Evolutionary conservation across 2,888 invertebrate genomes (phyloP), one percentile per base, ranked within the genome.

Genomic region (Cosmorhoe ocellata): DNA sequence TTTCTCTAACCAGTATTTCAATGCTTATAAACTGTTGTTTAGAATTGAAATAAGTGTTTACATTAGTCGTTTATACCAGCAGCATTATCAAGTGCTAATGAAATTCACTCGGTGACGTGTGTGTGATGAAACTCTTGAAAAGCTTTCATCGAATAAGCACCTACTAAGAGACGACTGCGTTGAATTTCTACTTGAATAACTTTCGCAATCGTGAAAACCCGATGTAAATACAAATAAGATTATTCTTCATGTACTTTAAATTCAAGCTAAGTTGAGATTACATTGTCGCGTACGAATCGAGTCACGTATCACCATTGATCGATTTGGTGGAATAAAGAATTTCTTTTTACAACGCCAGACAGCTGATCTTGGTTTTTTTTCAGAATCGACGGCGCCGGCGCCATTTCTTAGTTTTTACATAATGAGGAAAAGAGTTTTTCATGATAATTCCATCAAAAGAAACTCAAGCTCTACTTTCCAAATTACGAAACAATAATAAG

Each of bases 221-320:
- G 48, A 63, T 58, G 61, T 56, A 63, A 70, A 67, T 74, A 74
- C 69, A 71, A 78, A 76, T 69, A 66, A 65, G 66, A 44, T 53
- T 49, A 54, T 52, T 55, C 59, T 53, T 61, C 56, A 49, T 59
- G 63, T 61, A 65, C 59, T 81, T 79, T 59, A 73, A 74, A 81
- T 82, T 81, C 77, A 56, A 64, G 54, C 66, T 63, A 63, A 61
- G 66, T 64, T 58, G 57, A 49, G 53, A 66, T 73, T 65, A 60
- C 63, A 58, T 63, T 63, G 56, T 56, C 55, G 59, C 56, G 51
- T 57, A 58, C 55, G 44, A 74, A 67, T 62, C 70, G 43, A 64
- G 55, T 47, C 76, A 76, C 74, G 75, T 75, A 56, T 53, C 26
- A 47, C 38, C 42, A 31, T 54, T 34, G 51, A 57, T 61, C 63